These are phyloP conservation scores for Papilio machaon DNA, from an alignment of 1,140 invertebrate species.

Conservation along the genomic window DNA sequence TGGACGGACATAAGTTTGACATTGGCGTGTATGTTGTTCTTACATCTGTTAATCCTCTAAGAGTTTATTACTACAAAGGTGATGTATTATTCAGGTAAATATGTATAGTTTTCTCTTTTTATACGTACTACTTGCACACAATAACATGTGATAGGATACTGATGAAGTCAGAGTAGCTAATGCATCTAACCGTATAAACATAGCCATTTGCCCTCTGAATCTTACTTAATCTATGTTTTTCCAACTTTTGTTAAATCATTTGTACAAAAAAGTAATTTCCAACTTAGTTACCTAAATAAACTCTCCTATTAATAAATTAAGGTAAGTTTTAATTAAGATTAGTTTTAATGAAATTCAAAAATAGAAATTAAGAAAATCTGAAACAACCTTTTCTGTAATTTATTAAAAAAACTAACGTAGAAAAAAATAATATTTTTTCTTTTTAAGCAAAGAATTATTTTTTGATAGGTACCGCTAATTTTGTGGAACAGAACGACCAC, in stretches of 20 bases:
- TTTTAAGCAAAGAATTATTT: no score
- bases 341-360: not conserved
- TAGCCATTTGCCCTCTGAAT: not conserved
- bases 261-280: not conserved
- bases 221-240: not conserved
- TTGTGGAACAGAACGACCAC: no score
- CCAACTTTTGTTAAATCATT: not conserved
- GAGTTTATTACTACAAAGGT: slow-evolving; percentile 94
- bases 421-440: not conserved
- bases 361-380: not conserved
- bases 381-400: not conserved
- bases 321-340: slow-evolving; percentile 3
- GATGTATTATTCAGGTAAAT: slow-evolving; percentile 92
- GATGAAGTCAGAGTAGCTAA: not conserved
- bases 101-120: slow-evolving; percentile 2
- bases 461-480: no score
- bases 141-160: not conserved
- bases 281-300: slow-evolving; percentile 1
- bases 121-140: not conserved
- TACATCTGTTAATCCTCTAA: slow-evolving; percentile 94
- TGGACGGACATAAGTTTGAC: slow-evolving; percentile 97
- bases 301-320: slow-evolving; percentile 9
- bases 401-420: not conserved
- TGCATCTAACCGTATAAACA: not conserved
- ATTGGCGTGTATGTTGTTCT: slow-evolving; percentile 97